Evolutionary conservation across 1,140 invertebrate species (phyloP).

Genomic region (Drosophila nigrodunni): DNA sequence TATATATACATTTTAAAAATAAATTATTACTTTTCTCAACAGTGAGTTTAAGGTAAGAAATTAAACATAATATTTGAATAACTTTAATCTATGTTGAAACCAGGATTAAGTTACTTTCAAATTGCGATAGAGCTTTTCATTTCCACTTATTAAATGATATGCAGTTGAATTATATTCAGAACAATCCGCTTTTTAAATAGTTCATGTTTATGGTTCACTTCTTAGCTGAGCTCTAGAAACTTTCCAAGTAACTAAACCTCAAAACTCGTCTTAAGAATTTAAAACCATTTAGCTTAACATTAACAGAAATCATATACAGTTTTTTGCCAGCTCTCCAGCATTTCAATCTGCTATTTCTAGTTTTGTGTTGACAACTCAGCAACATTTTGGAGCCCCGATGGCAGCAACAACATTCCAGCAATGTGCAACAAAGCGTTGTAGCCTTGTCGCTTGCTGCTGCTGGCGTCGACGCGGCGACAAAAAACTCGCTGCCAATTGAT

Average conservation of each 20-base stretch:
- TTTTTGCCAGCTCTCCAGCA: not conserved
- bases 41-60: too few species aligned
- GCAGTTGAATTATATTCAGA: too few species aligned
- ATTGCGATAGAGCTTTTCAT: too few species aligned
- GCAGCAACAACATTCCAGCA: slow-evolving; percentile 55
- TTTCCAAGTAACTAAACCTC: not conserved
- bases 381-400: slow-evolving; percentile 17
- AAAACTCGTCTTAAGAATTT: slow-evolving; percentile 7
- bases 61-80: too few species aligned
- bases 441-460: slow-evolving; percentile 61
- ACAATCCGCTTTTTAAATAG: too few species aligned
- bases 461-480: slow-evolving; percentile 78
- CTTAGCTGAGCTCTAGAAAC: not conserved
- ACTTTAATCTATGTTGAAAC: too few species aligned
- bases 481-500: slow-evolving; percentile 80
- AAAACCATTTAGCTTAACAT: slow-evolving; percentile 18
- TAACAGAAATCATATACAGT: not conserved
- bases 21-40: too few species aligned
- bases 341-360: slow-evolving; percentile 18
- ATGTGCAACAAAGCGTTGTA: slow-evolving; percentile 39
- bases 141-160: too few species aligned
- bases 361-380: slow-evolving; percentile 24
- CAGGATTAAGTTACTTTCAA: too few species aligned
- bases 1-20: too few species aligned
- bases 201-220: too few species aligned